phyloP scores from a whole-genome alignment of 53 echinoderm and acorn worm genomes.

The Patiria pectinifera region DNA sequence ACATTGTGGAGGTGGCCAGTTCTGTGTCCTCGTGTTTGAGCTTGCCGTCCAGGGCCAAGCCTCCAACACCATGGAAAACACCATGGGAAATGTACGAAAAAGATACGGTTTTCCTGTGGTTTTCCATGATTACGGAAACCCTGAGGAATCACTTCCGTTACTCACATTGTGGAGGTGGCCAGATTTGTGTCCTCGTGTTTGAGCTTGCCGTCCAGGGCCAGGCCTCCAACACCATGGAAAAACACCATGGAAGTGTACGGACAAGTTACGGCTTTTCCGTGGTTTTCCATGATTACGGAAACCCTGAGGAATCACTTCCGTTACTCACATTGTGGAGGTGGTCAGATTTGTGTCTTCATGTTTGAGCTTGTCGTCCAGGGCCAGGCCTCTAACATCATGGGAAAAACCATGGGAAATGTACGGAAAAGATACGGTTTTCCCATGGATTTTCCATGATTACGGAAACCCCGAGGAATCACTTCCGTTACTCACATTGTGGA shows the following conservation, averaged over 20 bases:
- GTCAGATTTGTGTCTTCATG: slow-evolving; percentile 98
- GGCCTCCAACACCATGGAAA: no score
- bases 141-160: neutral
- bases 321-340: slow-evolving; percentile 94
- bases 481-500: slow-evolving; percentile 87
- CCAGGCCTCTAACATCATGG: no score
- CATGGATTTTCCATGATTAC: neutral
- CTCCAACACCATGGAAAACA: no score
- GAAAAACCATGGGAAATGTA: no score
- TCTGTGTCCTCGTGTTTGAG: slow-evolving; percentile 99
- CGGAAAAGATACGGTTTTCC: no score
- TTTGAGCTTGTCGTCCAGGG: slow-evolving; percentile 95
- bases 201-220: slow-evolving; percentile 96
- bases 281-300: no score
- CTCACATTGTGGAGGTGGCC: slow-evolving; percentile 98
- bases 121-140: neutral
- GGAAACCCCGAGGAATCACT: no score
- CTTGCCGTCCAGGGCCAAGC: slow-evolving; percentile 94
- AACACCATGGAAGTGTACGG: no score
- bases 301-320: no score
- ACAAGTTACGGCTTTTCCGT: no score
- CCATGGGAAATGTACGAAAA: no score
- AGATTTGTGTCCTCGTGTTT: slow-evolving; percentile 99
- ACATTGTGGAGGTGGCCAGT: slow-evolving; percentile 97
- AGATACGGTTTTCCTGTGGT: no score